Evolutionary conservation across 1,140 invertebrate species (phyloP).

Genomic region (Caenorhabditis tropicalis): DNA sequence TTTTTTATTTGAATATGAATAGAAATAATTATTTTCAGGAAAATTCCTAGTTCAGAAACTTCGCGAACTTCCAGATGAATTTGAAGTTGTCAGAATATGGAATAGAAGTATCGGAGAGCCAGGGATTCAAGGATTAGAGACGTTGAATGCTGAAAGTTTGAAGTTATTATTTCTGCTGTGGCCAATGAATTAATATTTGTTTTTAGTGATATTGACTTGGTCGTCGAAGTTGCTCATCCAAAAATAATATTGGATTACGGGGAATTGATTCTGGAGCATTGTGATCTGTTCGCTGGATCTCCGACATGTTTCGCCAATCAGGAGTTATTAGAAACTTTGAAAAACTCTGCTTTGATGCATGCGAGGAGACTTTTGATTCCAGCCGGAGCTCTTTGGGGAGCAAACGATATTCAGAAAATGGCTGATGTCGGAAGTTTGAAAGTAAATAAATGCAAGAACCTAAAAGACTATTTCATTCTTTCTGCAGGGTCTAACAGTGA

Average conservation of each 20-base stretch:
- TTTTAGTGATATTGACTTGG: conserved; percentile 74
- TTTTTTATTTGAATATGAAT: conserved; percentile 51
- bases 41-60: conserved; percentile 74
- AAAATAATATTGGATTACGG: conserved; percentile 75
- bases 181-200: neutral
- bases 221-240: conserved; percentile 78
- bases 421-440: conserved; percentile 76
- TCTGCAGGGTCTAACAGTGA: conserved; percentile 75
- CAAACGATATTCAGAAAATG: conserved; percentile 77
- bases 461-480: conserved; percentile 36
- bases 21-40: conserved; percentile 71
- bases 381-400: conserved; percentile 78
- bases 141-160: conserved; percentile 72
- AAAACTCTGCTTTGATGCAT: conserved; percentile 65
- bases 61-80: conserved; percentile 61
- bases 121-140: conserved; percentile 64
- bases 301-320: conserved; percentile 76
- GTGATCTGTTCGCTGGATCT: conserved; percentile 76
- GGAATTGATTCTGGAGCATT: conserved; percentile 73
- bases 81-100: conserved; percentile 76
- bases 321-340: conserved; percentile 69
- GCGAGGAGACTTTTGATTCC: conserved; percentile 75
- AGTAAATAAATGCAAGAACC: no score
- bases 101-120: conserved; percentile 73
- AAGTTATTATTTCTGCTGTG: conserved; percentile 60